A percentile compares a stretch with the other conserved stretches of the same genome.
Conservation (phyloP, 1,140 invertebrate species). For the Penaeus chinensis region DNA sequence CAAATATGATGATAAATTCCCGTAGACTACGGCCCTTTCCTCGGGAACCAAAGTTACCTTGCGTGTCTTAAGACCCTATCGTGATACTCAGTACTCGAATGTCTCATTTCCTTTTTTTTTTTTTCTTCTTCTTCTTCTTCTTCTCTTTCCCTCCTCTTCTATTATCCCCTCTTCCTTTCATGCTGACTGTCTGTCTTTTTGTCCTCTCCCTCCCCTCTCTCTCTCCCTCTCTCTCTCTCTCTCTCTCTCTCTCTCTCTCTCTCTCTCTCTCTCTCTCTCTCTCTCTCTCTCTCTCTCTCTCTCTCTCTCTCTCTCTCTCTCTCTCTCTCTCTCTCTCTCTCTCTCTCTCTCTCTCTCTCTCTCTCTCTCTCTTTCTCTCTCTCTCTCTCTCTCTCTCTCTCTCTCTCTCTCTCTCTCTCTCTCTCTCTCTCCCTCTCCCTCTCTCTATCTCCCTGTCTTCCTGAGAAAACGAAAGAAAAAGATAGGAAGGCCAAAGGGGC, state of each 20-base stretch:
- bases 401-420: slow-evolving; percentile 4
- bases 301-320: neutral
- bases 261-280: neutral
- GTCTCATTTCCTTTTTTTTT: neutral
- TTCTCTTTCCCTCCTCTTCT: neutral
- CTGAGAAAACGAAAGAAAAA: too few species aligned
- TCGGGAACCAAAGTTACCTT: neutral
- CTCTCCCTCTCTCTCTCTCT: neutral
- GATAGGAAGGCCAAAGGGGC: too few species aligned
- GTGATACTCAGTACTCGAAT: neutral
- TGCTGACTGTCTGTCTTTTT: neutral
- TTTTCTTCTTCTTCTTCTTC: neutral
- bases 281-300: neutral
- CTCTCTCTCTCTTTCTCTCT: slow-evolving; percentile 16
- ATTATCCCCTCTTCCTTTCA: neutral
- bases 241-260: slow-evolving; percentile 19
- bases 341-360: neutral
- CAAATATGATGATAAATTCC: too few species aligned
- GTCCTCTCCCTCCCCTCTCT: neutral
- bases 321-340: neutral
- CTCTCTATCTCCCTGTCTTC: neutral
- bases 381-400: slow-evolving; percentile 27
- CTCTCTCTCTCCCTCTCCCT: neutral
- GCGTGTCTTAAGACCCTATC: neutral
- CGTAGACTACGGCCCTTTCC: too few species aligned